Evolutionary conservation across 2,113 vertebrate genomes (phyloP).

Genomic region (Amia ocellicauda): DNA sequence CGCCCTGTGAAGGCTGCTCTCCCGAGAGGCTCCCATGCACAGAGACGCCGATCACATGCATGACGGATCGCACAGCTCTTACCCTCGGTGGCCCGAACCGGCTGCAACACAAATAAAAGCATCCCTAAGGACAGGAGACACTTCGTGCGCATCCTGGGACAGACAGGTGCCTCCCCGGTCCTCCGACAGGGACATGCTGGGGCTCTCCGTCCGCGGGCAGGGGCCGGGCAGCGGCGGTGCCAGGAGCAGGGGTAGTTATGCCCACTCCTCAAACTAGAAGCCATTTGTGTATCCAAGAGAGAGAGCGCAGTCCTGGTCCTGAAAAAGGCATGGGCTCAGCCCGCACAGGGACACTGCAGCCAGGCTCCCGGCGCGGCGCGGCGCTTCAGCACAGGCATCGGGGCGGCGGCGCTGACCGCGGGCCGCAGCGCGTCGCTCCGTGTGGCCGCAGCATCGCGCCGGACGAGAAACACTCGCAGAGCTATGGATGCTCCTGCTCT

Average conservation of each 20-base stretch:
- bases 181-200: constrained; percentile 41
- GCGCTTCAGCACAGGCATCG: constrained; percentile 37
- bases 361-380: constrained; percentile 47
- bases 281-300: constrained; percentile 64
- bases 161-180: constrained; percentile 38
- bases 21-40: too few species aligned
- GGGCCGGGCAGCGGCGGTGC: constrained; percentile 36
- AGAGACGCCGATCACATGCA: too few species aligned
- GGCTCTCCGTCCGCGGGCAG: constrained; percentile 33
- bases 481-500: neutral
- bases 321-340: constrained; percentile 66
- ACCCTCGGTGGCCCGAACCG: constrained; percentile 60
- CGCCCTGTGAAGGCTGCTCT: too few species aligned
- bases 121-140: constrained; percentile 52
- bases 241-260: constrained; percentile 39
- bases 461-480: constrained; percentile 31
- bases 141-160: constrained; percentile 47
- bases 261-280: constrained; percentile 59
- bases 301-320: constrained; percentile 57
- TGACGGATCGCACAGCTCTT: constrained; percentile 31
- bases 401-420: constrained; percentile 42
- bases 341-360: constrained; percentile 40
- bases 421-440: constrained; percentile 44
- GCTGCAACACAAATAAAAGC: constrained; percentile 53
- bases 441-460: constrained; percentile 52